Evolutionary conservation across 2,113 vertebrate genomes (phyloP).

Genomic region (Gambusia holbrooki): DNA sequence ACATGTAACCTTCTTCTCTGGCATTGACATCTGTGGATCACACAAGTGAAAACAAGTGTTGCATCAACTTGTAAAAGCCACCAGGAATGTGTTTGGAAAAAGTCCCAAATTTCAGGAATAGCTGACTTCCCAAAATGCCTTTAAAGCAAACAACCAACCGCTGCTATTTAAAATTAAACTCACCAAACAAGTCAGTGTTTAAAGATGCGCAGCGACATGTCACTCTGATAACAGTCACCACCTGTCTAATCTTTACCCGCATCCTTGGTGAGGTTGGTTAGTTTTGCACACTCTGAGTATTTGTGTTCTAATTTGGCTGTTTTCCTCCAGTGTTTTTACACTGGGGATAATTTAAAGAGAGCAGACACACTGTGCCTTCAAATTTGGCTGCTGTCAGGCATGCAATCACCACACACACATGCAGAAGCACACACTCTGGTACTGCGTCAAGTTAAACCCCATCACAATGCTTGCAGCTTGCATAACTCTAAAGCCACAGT

Average conservation of each 20-base stretch:
- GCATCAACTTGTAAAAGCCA: not conserved
- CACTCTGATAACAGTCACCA: conserved; percentile 12
- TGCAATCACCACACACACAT: conserved; percentile 23
- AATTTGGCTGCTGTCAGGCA: conserved; percentile 40
- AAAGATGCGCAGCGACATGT: conserved; percentile 10
- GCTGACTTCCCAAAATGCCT: not conserved
- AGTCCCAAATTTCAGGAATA: not conserved
- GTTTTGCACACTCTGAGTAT: conserved; percentile 51
- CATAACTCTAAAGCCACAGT: conserved; percentile 39
- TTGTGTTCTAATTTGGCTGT: conserved; percentile 56
- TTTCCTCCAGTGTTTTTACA: conserved; percentile 43
- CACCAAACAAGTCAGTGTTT: conserved; percentile 12
- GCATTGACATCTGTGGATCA: not conserved
- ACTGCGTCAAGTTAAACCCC: conserved; percentile 27
- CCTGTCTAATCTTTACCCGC: conserved; percentile 39
- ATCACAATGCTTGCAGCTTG: conserved; percentile 37
- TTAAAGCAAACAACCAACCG: not conserved
- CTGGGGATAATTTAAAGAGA: conserved; percentile 55
- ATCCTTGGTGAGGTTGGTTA: conserved; percentile 32
- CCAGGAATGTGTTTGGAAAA: not conserved
- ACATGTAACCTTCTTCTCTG: not conserved
- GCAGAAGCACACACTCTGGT: conserved; percentile 2
- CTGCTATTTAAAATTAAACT: not conserved
- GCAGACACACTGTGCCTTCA: conserved; percentile 48
- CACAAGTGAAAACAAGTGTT: not conserved